Base-by-base conservation (phyloP, 2,113 vertebrate species). In the Synchiropus splendidus region DNA sequence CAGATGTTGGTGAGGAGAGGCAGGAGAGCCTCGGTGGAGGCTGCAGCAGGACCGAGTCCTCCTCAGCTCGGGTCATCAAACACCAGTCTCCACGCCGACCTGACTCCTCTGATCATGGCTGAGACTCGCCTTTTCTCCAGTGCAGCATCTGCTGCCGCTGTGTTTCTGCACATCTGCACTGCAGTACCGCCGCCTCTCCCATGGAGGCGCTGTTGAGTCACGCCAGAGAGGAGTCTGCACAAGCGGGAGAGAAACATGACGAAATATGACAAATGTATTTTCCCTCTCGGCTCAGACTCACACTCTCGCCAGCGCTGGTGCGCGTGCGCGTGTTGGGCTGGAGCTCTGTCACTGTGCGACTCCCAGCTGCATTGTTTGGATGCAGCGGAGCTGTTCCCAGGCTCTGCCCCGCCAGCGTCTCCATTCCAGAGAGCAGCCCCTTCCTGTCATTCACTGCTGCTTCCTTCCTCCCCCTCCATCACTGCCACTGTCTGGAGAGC, bases 401-500 rank as follows among this genome's bases (percentile, higher is more conserved):
- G 77, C 67, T 77, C 51, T 45, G 63, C 58, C 42, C 59, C 48
- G 54, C 44, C 55, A 36, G 36, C 43, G 27, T 52, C 42, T 66
- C 30, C 51, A 46, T 52, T 51, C 48, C 40, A 72, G 59, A 10
- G 54, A 68, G 59, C 42, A 68, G 41, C 45, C 63, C 36, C 67
- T 85, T 86, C 83, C 83, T 86, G 85, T 70, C 69, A 85, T 85
- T 86, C 83, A 83, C 45, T 51, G 41, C 47, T 34, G 64, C 64
- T 87, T 86, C 82, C 85, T 85, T 83, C 83, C 82, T 31, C 6
- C 16, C 8, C 21, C 21, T 27, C 21, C 21, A 27, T 27, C 21
- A 27, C 21, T 27, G 4, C n/a, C 21, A 27, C 8, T 8, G 8
- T 27, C 21, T 27, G 21, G 21, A 27, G 21, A 27, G 21, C 21